Evolutionary conservation across 2,888 invertebrate species (phyloP), one percentile per base, ranked within the genome.

Genomic region (Monopis laevigella): DNA sequence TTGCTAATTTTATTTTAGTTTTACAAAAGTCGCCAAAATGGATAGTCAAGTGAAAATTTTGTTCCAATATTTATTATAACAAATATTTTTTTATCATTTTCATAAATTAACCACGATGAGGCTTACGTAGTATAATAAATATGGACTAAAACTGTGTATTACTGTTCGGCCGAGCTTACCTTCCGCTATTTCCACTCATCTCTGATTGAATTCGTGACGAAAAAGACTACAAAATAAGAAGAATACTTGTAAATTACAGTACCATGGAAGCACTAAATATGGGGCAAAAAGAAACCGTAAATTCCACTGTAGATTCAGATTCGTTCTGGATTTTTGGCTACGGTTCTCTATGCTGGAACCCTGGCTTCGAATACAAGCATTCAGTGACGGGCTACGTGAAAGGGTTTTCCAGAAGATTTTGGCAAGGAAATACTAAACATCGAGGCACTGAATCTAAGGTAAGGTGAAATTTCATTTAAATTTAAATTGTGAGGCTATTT

Each of bases 261-360:
- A 32, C 17, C 8, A 36, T 36, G 36, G 36, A 36, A 12, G 21
- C 12, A n/a, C 5, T 18, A 19, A 35, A 35, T 17, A 35, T 18
- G 4, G n/a, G n/a, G n/a, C n/a, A n/a, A n/a, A n/a, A n/a, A n/a
- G 18, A 18, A 5, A 16, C 7, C 8, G 14, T 32, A 17, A 2
- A 16, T 2, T 17, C 14, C 10, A 21, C 24, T 21, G 14, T 8
- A 3, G 17, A 32, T 7, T 17, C 32, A 2, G 81, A 82, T 44
- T 77, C 82, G 13, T 65, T 92, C 59, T 98, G 96, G 96, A 86
- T 98, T 17, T 98, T 97, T 61, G 98, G 96, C 1, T 98, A 98
- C 57, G 98, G 98, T 2, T 96, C 96, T 0, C 71, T 98, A 38
- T 93, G 96, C 71, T 98, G 97, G 97, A 87, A 92, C 70, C 94